A percentile compares a stretch with the other conserved stretches of the same genome.
Evolutionary conservation across 2,888 invertebrate genomes (phyloP).

Genomic region (Selenia dentaria): DNA sequence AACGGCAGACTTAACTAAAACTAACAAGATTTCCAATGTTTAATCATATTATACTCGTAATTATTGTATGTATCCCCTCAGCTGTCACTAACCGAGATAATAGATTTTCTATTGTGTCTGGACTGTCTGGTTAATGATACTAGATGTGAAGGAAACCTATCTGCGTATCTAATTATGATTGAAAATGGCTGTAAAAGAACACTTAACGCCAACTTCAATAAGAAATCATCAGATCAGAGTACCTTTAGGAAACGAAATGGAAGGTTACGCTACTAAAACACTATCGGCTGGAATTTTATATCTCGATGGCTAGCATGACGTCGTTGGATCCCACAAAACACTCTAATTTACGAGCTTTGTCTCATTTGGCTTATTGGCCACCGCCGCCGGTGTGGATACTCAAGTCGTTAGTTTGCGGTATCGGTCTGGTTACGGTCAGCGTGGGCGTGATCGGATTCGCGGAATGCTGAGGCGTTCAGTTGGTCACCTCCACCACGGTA

Average conservation of each 20-base stretch:
- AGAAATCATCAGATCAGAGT: no score
- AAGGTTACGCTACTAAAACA: background rate
- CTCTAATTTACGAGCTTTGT: conserved; percentile 26
- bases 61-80: no score
- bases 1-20: no score
- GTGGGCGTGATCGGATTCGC: conserved; percentile 48
- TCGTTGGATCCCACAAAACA: conserved; percentile 16
- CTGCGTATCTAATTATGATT: no score
- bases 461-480: conserved; percentile 45
- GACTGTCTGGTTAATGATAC: no score
- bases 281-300: conserved; percentile 9
- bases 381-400: conserved; percentile 17
- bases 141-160: no score
- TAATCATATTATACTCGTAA: no score
- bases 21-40: no score
- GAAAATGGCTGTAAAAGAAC: no score
- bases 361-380: conserved; percentile 32
- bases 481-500: conserved; percentile 15
- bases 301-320: conserved; percentile 7
- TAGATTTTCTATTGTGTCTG: no score
- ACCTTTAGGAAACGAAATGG: background rate
- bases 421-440: conserved; percentile 38
- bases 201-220: no score
- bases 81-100: no score
- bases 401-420: conserved; percentile 37